phyloP scores from a whole-genome alignment of 2,797 vertebrate species.

The Spinibarbus caldwelli region DNA sequence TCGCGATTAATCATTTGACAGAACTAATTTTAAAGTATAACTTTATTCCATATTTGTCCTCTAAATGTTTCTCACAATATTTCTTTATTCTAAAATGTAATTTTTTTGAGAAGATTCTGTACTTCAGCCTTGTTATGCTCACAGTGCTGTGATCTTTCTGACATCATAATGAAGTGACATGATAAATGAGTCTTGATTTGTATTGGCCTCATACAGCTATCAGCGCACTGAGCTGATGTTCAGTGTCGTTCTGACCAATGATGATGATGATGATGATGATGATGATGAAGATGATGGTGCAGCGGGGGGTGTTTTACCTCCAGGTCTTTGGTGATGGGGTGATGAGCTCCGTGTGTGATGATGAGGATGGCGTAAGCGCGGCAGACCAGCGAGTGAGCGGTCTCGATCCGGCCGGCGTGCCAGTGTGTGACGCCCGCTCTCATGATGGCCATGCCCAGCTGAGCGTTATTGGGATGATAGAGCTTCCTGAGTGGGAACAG shows the following conservation, averaged over 20 bases:
- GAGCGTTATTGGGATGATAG: conserved; percentile 88
- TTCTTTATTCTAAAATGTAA: background rate
- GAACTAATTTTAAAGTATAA: background rate
- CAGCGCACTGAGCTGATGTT: background rate
- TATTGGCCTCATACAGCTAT: background rate
- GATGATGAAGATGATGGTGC: background rate
- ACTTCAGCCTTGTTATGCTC: background rate
- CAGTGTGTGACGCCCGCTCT: conserved; percentile 90
- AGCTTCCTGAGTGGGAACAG: conserved; percentile 79
- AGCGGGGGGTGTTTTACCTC: conserved; percentile 78
- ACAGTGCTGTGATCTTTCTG: background rate
- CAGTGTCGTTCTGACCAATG: too few species aligned
- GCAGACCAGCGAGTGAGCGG: conserved; percentile 89
- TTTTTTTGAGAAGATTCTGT: background rate
- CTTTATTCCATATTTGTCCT: background rate
- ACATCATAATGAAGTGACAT: background rate
- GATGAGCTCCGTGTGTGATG: conserved; percentile 81
- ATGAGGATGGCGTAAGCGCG: conserved; percentile 90
- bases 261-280: too few species aligned
- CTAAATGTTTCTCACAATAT: background rate
- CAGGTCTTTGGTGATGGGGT: conserved; percentile 82
- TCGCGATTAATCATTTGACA: too few species aligned
- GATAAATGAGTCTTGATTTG: background rate
- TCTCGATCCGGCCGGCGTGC: conserved; percentile 90
- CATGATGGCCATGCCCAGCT: conserved; percentile 90